Percentiles rank a stretch among this genome's conserved stretches.
These are phyloP conservation scores for Steinernema feltiae DNA, from an alignment of 1,140 invertebrate genomes.

Conservation along the genomic window DNA sequence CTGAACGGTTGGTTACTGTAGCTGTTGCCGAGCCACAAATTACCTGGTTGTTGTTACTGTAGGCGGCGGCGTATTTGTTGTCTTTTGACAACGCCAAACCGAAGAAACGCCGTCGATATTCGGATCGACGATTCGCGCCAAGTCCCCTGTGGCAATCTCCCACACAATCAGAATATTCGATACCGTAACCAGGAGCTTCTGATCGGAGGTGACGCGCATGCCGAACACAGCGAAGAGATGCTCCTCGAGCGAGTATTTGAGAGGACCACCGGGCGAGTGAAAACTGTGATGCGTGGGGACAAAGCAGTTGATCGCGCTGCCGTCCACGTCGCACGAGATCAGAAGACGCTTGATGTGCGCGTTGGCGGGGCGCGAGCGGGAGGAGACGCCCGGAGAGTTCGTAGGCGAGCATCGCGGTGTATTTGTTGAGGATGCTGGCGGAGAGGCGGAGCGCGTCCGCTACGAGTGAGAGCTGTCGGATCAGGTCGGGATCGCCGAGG, in stretches of 20 bases:
- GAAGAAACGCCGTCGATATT: constrained; percentile 78
- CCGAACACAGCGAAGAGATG: constrained; percentile 96
- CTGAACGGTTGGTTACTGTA: constrained; percentile 59
- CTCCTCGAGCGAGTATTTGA: constrained; percentile 87
- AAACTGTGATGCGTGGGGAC: constrained; percentile 87
- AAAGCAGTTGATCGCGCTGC: constrained; percentile 74
- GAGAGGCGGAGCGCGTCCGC: constrained; percentile 84
- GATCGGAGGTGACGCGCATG: constrained; percentile 82
- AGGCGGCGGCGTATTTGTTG: constrained; percentile 89
- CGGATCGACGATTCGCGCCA: constrained; percentile 81
- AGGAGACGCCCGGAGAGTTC: constrained; percentile 84
- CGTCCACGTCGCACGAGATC: constrained; percentile 75
- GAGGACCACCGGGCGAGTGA: constrained; percentile 90
- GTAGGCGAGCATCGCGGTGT: constrained; percentile 90
- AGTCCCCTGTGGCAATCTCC: constrained; percentile 86
- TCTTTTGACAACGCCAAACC: constrained; percentile 85
- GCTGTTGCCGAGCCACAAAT: constrained; percentile 65
- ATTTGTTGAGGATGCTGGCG: constrained; percentile 66
- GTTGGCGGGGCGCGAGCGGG: constrained; percentile 79
- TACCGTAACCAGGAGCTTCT: constrained; percentile 85
- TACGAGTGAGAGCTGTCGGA: constrained; percentile 74
- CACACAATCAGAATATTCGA: constrained; percentile 94
- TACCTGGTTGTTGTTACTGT: constrained; percentile 87
- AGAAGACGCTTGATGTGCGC: constrained; percentile 77
- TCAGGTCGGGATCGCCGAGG: constrained; percentile 75